phyloP scores from a whole-genome alignment of 1,140 invertebrate species.

The Pogonomyrmex barbatus region DNA sequence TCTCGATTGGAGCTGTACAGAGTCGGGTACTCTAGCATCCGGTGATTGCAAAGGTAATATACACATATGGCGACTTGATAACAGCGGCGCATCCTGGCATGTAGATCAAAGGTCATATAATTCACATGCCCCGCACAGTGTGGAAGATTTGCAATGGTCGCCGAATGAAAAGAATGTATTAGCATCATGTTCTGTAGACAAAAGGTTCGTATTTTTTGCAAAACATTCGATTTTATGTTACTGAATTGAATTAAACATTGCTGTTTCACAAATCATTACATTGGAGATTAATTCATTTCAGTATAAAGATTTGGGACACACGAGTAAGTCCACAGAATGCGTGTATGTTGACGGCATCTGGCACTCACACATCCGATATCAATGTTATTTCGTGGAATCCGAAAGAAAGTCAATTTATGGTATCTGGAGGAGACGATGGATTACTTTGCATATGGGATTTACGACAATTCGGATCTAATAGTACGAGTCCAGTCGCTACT shows the following conservation, averaged over 20 bases:
- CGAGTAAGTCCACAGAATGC: slow-evolving; percentile 94
- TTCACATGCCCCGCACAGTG: slow-evolving; percentile 94
- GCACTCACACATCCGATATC: slow-evolving; percentile 96
- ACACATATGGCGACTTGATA: slow-evolving; percentile 94
- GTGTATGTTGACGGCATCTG: slow-evolving; percentile 95
- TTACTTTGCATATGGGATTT: slow-evolving; percentile 98
- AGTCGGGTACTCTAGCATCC: slow-evolving; percentile 93
- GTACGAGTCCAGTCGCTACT: slow-evolving; percentile 92
- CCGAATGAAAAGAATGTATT: slow-evolving; percentile 97
- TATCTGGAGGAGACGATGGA: slow-evolving; percentile 97
- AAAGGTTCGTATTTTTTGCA: slow-evolving; percentile 86
- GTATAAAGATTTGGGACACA: slow-evolving; percentile 96
- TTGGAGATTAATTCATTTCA: slow-evolving; percentile 71
- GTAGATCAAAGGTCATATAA: slow-evolving; percentile 95
- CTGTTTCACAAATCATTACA: background rate
- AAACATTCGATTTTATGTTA: slow-evolving; percentile 2
- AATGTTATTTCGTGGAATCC: slow-evolving; percentile 99
- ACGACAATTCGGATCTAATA: slow-evolving; percentile 91
- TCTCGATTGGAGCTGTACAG: slow-evolving; percentile 95
- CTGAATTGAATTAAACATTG: background rate
- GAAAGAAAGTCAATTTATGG: slow-evolving; percentile 89
- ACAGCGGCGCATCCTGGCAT: slow-evolving; percentile 90
- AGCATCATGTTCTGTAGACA: slow-evolving; percentile 98
- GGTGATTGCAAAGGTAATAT: slow-evolving; percentile 97
- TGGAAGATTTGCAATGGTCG: slow-evolving; percentile 99